phyloP scores from a whole-genome alignment of 2,113 vertebrate genomes.

The Menura novaehollandiae region DNA sequence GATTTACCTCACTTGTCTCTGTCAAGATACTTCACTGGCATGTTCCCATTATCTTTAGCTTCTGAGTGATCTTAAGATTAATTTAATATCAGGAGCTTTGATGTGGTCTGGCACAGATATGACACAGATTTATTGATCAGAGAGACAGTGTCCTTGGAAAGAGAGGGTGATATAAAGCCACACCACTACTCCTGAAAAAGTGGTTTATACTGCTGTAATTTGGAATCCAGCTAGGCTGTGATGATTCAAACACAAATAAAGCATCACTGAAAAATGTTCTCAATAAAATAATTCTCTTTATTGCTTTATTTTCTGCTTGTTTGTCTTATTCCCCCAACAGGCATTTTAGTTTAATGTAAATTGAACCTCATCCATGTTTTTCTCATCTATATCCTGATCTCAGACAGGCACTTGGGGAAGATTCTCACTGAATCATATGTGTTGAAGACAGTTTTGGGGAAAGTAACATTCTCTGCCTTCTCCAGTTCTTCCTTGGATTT shows the following conservation, averaged over 20 bases:
- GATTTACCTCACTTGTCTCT: background rate
- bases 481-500: background rate
- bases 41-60: background rate
- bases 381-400: background rate
- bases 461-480: background rate
- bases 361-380: background rate
- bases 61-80: background rate
- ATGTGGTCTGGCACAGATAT: background rate
- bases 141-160: background rate
- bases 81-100: background rate
- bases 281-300: background rate
- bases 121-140: background rate
- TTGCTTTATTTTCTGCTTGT: background rate
- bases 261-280: background rate
- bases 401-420: background rate
- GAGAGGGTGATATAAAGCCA: background rate
- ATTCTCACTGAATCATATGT: background rate
- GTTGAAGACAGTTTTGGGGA: background rate
- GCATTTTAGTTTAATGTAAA: background rate
- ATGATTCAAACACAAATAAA: background rate
- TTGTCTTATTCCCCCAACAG: background rate
- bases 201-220: background rate
- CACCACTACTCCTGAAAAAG: background rate
- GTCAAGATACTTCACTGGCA: background rate
- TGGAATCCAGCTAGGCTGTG: background rate